Percentiles rank a stretch among this genome's conserved stretches.
These are phyloP conservation scores for Micronycteris hirsuta DNA, from an alignment of 2,113 vertebrate species.

Conservation along the genomic window DNA sequence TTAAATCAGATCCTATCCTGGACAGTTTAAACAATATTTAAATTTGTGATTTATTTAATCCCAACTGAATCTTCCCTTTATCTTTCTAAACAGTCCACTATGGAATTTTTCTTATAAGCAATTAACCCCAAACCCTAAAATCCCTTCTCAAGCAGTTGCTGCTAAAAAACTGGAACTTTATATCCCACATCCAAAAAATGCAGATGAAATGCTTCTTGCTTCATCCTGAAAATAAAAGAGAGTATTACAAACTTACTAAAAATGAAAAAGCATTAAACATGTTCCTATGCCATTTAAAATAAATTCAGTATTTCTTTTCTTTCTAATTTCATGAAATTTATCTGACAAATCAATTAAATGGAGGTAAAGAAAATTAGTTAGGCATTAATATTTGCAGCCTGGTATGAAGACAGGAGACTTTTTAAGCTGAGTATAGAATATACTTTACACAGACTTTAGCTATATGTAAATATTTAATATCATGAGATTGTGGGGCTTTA, in stretches of 20 bases:
- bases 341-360: background rate
- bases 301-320: background rate
- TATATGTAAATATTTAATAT: background rate
- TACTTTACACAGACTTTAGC: background rate
- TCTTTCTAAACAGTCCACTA: conserved; percentile 45
- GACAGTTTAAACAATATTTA: conserved; percentile 37
- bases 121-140: conserved; percentile 45
- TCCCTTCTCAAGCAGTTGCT: conserved; percentile 42
- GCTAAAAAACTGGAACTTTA: background rate
- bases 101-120: conserved; percentile 57
- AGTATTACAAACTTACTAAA: background rate
- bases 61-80: conserved; percentile 1
- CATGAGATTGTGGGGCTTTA: background rate
- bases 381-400: background rate
- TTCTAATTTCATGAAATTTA: background rate
- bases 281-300: conserved; percentile 6
- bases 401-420: background rate
- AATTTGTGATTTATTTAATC: conserved; percentile 50
- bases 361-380: background rate
- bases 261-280: background rate
- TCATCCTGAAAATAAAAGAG: conserved; percentile 65
- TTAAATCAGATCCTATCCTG: background rate
- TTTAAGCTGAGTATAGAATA: background rate
- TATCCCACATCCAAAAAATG: conserved; percentile 30
- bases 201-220: conserved; percentile 66